phyloP scores from a whole-genome alignment of 2,797 vertebrate genomes.

The Percopsis omiscomaycus region DNA sequence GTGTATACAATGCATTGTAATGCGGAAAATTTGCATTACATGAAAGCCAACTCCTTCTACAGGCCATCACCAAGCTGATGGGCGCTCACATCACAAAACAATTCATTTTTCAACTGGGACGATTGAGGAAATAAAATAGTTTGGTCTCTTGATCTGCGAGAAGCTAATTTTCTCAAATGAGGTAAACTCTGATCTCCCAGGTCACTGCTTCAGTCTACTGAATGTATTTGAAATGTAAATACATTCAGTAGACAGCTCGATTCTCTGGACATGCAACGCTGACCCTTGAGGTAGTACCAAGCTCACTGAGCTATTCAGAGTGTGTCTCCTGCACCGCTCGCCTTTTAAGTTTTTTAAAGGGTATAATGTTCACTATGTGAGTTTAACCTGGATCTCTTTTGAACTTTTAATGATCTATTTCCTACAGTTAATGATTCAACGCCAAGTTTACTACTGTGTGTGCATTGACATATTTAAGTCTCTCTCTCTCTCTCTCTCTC shows the following conservation, averaged over 20 bases:
- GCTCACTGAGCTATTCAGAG: conserved; percentile 72
- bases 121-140: conserved; percentile 31
- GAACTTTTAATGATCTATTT: conserved; percentile 85
- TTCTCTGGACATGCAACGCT: conserved; percentile 61
- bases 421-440: conserved; percentile 82
- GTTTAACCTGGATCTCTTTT: conserved; percentile 82
- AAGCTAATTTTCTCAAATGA: conserved; percentile 50
- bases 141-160: conserved; percentile 39
- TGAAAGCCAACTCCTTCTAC: too few relatives aligned
- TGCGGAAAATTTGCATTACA: too few relatives aligned
- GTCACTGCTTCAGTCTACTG: conserved; percentile 25
- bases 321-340: conserved; percentile 63
- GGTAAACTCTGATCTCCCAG: conserved; percentile 45
- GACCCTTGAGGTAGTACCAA: conserved; percentile 60
- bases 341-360: conserved; percentile 79
- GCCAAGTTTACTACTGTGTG: conserved; percentile 71
- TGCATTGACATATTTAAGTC: conserved; percentile 72
- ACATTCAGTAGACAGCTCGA: conserved; percentile 56
- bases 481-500: conserved; percentile 1
- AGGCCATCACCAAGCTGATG: background rate
- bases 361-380: conserved; percentile 78
- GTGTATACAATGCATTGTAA: too few relatives aligned
- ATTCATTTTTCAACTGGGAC: background rate
- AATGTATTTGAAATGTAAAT: conserved; percentile 75
- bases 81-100: background rate